These are phyloP conservation scores for Limenitis camilla DNA, from an alignment of 2,888 invertebrate genomes.

Conservation along the genomic window DNA sequence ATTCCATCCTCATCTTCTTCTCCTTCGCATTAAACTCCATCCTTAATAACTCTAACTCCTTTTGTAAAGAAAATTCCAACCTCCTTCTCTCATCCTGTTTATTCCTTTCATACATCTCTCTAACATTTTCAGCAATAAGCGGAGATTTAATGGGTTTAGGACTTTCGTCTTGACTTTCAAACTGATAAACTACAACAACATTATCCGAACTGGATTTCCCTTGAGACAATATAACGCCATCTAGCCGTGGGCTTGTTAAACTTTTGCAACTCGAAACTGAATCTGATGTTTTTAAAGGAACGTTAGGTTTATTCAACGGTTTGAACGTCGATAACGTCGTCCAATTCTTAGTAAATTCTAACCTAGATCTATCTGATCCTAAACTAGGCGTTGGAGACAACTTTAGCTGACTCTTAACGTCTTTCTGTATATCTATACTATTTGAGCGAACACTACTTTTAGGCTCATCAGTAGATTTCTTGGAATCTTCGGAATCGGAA, in stretches of 20 bases:
- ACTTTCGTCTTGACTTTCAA: conserved; percentile 54
- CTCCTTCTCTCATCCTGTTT: conserved; percentile 53
- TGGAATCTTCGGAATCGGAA: conserved; percentile 56
- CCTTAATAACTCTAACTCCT: conserved; percentile 70
- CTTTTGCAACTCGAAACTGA: conserved; percentile 48
- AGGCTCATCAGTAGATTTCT: conserved; percentile 39
- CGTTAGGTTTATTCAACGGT: conserved; percentile 42
- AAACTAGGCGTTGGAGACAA: conserved; percentile 52
- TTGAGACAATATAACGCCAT: conserved; percentile 64
- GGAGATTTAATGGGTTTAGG: conserved; percentile 54
- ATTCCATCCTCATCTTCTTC: conserved; percentile 70
- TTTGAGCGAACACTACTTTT: conserved; percentile 35
- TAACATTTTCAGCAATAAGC: conserved; percentile 49
- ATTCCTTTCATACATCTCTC: conserved; percentile 59
- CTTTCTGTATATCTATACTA: conserved; percentile 40
- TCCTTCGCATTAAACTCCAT: conserved; percentile 74
- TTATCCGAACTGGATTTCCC: conserved; percentile 62
- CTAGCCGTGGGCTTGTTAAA: conserved; percentile 54
- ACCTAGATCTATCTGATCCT: conserved; percentile 47
- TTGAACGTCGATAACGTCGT: conserved; percentile 53
- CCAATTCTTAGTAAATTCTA: conserved; percentile 55
- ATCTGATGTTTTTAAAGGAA: conserved; percentile 51
- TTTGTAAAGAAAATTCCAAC: conserved; percentile 58
- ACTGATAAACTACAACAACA: conserved; percentile 65
- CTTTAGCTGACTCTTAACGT: conserved; percentile 41